Conservation (phyloP, 2,797 vertebrate species). For the Liasis olivaceus region DNA sequence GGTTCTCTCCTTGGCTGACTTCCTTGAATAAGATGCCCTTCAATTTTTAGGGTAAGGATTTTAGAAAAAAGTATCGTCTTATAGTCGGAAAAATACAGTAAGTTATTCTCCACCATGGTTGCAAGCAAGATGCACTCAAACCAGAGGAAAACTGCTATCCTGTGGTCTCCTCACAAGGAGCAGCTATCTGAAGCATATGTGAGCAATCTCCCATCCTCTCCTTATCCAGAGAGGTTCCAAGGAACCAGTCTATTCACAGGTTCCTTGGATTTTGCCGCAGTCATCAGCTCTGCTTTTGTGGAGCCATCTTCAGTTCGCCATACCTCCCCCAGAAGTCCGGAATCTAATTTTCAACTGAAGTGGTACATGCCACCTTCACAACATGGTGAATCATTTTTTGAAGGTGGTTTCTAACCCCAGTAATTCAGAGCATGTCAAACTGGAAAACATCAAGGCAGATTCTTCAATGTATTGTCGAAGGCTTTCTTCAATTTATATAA, state of each 20-base stretch:
- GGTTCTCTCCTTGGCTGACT: no score
- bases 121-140: neutral
- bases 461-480: no score
- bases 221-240: neutral
- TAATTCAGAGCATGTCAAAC: neutral
- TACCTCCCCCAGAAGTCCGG: neutral
- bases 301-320: neutral
- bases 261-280: neutral
- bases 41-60: no score
- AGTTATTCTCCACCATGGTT: no score
- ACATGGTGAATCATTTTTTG: neutral
- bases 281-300: neutral
- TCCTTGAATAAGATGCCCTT: no score
- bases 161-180: neutral
- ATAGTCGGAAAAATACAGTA: no score
- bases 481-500: neutral
- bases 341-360: neutral
- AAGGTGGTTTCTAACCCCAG: neutral
- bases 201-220: neutral
- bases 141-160: neutral
- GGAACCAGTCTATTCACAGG: neutral
- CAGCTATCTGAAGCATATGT: neutral
- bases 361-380: neutral
- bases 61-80: no score
- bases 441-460: neutral